phyloP scores from a whole-genome alignment of 2,888 invertebrate genomes.

The Sarcophaga caerulescens region DNA sequence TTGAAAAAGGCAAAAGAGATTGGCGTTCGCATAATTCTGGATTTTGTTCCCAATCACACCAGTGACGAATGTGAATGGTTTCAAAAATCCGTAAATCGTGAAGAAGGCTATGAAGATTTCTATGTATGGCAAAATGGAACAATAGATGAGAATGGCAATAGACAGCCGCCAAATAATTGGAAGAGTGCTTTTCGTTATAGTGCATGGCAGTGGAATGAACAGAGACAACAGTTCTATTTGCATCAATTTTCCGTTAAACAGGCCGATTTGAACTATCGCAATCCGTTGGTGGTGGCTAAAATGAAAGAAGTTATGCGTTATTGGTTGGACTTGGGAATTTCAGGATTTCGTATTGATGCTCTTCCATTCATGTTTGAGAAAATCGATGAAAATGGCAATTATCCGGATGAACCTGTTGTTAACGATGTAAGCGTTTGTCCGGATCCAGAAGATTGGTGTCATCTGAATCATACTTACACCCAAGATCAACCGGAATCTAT shows the following conservation, averaged over 20 bases:
- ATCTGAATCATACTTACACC: slow-evolving; percentile 66
- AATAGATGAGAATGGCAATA: slow-evolving; percentile 74
- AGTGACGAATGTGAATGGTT: slow-evolving; percentile 91
- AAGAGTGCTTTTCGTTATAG: slow-evolving; percentile 85
- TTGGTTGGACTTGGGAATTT: slow-evolving; percentile 91
- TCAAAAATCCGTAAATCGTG: slow-evolving; percentile 83
- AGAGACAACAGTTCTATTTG: slow-evolving; percentile 87
- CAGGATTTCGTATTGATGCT: slow-evolving; percentile 92
- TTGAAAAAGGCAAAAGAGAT: slow-evolving; percentile 81
- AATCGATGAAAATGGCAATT: slow-evolving; percentile 83
- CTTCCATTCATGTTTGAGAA: slow-evolving; percentile 78
- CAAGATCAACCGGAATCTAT: slow-evolving; percentile 82
- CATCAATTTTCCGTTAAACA: slow-evolving; percentile 88
- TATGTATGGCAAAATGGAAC: slow-evolving; percentile 85
- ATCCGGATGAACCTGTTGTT: slow-evolving; percentile 82
- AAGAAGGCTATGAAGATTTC: slow-evolving; percentile 86
- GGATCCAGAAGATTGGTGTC: slow-evolving; percentile 66
- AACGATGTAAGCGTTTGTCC: slow-evolving; percentile 62
- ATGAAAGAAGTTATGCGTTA: slow-evolving; percentile 86
- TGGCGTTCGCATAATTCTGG: slow-evolving; percentile 81
- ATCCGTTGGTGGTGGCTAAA: slow-evolving; percentile 85
- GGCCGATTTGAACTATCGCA: slow-evolving; percentile 90
- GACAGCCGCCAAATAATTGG: slow-evolving; percentile 86
- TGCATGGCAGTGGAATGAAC: slow-evolving; percentile 87
- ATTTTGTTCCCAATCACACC: slow-evolving; percentile 86